Conservation (phyloP, 2,113 vertebrate genomes). For the Muscicapa adusta region DNA sequence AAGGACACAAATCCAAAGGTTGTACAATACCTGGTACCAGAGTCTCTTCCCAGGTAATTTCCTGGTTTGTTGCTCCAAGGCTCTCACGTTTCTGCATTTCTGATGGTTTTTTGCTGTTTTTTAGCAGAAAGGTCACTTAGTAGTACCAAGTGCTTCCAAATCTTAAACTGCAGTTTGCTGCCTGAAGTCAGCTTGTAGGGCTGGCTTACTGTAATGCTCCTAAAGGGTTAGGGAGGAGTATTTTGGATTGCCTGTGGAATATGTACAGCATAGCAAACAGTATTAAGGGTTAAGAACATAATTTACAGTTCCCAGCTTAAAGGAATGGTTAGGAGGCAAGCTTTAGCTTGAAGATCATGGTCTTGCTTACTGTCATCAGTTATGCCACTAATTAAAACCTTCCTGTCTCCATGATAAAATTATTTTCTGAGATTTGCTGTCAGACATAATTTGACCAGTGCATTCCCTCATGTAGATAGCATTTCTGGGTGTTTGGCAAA, state of each 20-base stretch:
- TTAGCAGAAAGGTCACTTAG: fast-evolving
- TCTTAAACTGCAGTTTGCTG: not conserved
- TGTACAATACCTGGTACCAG: not conserved
- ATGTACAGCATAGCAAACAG: not conserved
- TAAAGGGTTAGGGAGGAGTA: not conserved
- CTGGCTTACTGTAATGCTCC: not conserved
- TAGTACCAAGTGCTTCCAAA: not conserved
- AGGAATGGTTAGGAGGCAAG: not conserved
- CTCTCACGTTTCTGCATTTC: fast-evolving
- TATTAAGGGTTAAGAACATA: not conserved
- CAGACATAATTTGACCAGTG: not conserved
- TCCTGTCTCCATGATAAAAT: not conserved
- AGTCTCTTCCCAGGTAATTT: not conserved
- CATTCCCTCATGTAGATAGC: fast-evolving
- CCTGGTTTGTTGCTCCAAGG: not conserved
- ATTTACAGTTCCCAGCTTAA: not conserved
- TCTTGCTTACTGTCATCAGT: not conserved
- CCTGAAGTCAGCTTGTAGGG: not conserved
- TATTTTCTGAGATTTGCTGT: not conserved
- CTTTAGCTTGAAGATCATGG: not conserved
- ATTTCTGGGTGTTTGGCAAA: not conserved
- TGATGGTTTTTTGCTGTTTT: not conserved
- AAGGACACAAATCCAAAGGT: not conserved
- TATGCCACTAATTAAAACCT: not conserved
- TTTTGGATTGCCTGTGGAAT: not conserved